These are phyloP conservation scores for Sminthurinus signatus DNA, from an alignment of 1,140 invertebrate genomes.

Conservation along the genomic window DNA sequence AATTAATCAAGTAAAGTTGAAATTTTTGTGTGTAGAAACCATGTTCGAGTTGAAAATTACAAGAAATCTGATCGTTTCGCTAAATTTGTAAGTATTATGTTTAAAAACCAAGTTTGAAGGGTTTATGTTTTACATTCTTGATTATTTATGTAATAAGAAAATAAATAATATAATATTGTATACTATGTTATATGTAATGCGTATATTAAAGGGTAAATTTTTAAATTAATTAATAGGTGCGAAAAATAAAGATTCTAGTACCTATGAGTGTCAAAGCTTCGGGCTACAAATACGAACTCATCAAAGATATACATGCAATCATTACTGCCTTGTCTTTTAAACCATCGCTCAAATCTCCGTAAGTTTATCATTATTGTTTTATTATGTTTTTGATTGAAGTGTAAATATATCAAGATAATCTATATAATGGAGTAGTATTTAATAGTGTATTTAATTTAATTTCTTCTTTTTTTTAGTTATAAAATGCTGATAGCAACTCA, in stretches of 20 bases:
- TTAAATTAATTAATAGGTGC: no score
- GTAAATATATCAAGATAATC: no score
- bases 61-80: no score
- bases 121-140: no score
- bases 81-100: no score
- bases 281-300: slow-evolving; percentile 35
- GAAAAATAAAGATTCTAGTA: slow-evolving; percentile 15
- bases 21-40: no score
- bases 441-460: not conserved
- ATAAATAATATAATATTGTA: no score
- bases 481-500: slow-evolving; percentile 33
- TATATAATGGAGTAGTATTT: no score
- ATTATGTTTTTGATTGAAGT: not conserved
- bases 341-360: slow-evolving; percentile 29
- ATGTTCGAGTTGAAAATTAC: slow-evolving; percentile 21
- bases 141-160: no score
- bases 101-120: no score
- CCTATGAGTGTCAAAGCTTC: slow-evolving; percentile 30
- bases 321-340: slow-evolving; percentile 36
- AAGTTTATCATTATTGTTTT: slow-evolving; percentile 9
- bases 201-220: no score
- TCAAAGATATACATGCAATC: slow-evolving; percentile 32
- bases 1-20: not conserved
- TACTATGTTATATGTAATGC: no score
- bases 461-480: slow-evolving; percentile 25